Evolutionary conservation across 1,140 invertebrate genomes (phyloP).

Genomic region (Leptopilina clavipes): DNA sequence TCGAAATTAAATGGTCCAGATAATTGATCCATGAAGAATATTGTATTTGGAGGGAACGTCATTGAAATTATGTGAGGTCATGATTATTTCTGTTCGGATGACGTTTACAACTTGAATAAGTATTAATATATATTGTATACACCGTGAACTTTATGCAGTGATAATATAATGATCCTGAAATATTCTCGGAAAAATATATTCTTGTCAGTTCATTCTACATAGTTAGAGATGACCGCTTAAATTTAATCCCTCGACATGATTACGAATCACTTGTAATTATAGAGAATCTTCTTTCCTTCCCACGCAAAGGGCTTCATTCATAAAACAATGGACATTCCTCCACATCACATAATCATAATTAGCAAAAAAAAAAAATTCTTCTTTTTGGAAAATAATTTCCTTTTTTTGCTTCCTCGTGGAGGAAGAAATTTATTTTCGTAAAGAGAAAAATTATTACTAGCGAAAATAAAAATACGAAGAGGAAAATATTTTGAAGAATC

Average conservation of each 20-base stretch:
- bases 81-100: conserved; percentile 14
- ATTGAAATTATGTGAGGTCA: conserved; percentile 16
- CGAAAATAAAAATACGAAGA: too few relatives aligned
- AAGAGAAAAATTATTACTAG: too few relatives aligned
- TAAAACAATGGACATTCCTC: neutral
- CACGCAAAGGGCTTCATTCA: neutral
- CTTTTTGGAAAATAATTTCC: too few relatives aligned
- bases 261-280: neutral
- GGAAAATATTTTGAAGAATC: too few relatives aligned
- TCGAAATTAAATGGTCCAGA: conserved; percentile 11
- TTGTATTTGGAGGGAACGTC: neutral
- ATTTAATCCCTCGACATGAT: conserved; percentile 20
- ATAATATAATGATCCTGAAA: neutral
- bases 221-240: conserved; percentile 10
- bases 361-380: too few relatives aligned
- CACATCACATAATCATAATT: neutral
- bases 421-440: too few relatives aligned
- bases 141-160: neutral
- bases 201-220: neutral
- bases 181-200: neutral
- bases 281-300: neutral
- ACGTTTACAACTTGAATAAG: neutral
- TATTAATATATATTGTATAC: neutral
- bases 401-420: too few relatives aligned
- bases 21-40: conserved; percentile 16